Conservation (phyloP, 2,113 vertebrate species). For the Micronycteris hirsuta region DNA sequence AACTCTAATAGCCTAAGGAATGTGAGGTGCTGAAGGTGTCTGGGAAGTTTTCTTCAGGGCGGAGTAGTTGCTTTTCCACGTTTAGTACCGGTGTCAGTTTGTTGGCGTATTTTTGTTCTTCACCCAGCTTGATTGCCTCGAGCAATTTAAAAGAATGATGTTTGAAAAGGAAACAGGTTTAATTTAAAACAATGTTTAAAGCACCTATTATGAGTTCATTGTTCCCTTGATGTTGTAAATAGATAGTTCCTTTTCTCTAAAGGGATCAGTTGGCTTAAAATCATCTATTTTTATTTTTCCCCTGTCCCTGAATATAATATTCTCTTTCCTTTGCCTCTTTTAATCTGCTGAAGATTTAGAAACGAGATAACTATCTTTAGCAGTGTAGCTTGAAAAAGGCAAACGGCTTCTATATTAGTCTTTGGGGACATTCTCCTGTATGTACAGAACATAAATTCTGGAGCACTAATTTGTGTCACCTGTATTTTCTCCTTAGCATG, state of each 20-base stretch:
- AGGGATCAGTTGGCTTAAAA: neutral
- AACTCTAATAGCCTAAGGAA: neutral
- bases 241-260: neutral
- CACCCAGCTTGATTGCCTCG: neutral
- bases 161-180: conserved; percentile 15
- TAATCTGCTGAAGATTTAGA: neutral
- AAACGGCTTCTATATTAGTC: neutral
- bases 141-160: neutral
- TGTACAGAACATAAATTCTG: neutral
- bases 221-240: neutral
- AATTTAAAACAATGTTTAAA: neutral
- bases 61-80: neutral
- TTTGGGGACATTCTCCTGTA: neutral
- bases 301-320: neutral
- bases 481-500: neutral
- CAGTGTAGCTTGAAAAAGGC: neutral
- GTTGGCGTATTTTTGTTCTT: neutral
- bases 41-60: neutral
- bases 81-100: neutral
- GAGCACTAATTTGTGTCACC: neutral
- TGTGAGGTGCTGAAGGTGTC: neutral
- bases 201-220: neutral
- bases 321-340: neutral
- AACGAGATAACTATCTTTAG: neutral
- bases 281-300: neutral